Evolutionary conservation across 2,888 invertebrate genomes (phyloP), one percentile per base, ranked within the genome.

Genomic region (Alloplasta piceator): DNA sequence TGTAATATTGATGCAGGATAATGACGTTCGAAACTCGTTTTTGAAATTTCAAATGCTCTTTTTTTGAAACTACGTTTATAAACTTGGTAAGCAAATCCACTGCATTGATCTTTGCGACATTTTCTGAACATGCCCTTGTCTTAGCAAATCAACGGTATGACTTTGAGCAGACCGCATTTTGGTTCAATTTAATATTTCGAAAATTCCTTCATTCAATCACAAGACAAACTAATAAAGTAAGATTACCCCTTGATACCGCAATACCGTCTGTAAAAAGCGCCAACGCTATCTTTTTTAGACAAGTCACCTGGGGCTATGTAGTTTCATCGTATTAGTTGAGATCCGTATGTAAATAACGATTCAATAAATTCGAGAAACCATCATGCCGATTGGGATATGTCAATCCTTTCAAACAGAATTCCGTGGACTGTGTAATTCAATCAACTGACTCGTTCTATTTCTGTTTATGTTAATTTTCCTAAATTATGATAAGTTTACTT

Each of bases 181-280:
- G 1, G 1, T 26, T 26, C 26, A 26, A 26, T 26, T 26, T 26
- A 26, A 26, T 26, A 26, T 26, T 26, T 26, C 1, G 26, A 26
- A 26, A 26, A 26, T 26, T 26, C 26, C 1, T 26, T 26, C 26
- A 26, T 2, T 26, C 3, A 26, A 3, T 26, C 26, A 26, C 26
- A 26, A 26, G 26, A 26, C 26, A 26, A 26, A 26, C 26, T 63
- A 72, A 76, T 80, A 71, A 38, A 14, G 3, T 55, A 26, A 43
- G 3, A 26, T 26, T 26, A 26, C 3, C 26, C 26, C 26, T 43
- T 64, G 76, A n/a, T 81, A 78, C 81, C 68, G 71, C 72, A 43
- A 6, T 61, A 36, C 26, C 26, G 46, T 77, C 63, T 43, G n/a
- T 41, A 73, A 50, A 43, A n/a, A n/a, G 72, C 68, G 72, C 76